Evolutionary conservation across 2,888 invertebrate species (phyloP), one percentile per base, ranked within the genome.

Genomic region (Meghimatium bilineatum): DNA sequence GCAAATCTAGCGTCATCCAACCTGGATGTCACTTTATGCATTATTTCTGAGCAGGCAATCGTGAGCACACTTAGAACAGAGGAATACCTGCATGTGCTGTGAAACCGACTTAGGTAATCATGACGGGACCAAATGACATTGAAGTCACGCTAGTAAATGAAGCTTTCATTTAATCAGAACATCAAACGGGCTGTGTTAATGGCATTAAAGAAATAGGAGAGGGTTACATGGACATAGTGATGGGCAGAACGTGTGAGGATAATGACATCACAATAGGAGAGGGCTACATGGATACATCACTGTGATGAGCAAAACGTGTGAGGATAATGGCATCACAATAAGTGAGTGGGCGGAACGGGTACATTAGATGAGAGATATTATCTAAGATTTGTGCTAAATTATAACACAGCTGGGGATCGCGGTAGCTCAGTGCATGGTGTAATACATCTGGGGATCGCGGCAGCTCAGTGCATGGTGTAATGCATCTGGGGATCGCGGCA

Each of bases 81-180:
- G 69, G 38, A n/a, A 69, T 80, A 71, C 60, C 23, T 79, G 26
- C 26, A 72, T 60, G 71, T 49, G 52, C 71, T 52, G 71, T n/a
- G 36, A 2, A 36, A 49, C 52, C 60, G 12, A 56, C 38, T 72
- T 72, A 80, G 80, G 60, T 80, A 56, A 71, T 72, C 72, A 36
- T 72, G 72, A 56, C 34, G 49, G 32, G 26, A 72, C 52, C 36
- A 71, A 80, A 80, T 76, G 82, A 52, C 63, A 76, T 67, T 67
- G 82, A 76, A 76, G 82, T 76, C 82, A 75, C 76, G 82, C 66
- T 60, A 82, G 66, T 56, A 67, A 82, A 82, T 82, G 75, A 34
- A 52, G 52, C 52, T 67, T 34, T 49, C 82, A n/a, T 82, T 82
- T 82, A 82, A 82, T 82, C 76, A 69, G 67, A 66, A 82, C 82